Percentiles rank a stretch among this genome's conserved stretches.
Evolutionary conservation across 2,888 invertebrate species (phyloP).

Genomic region (Conistra vaccinii): DNA sequence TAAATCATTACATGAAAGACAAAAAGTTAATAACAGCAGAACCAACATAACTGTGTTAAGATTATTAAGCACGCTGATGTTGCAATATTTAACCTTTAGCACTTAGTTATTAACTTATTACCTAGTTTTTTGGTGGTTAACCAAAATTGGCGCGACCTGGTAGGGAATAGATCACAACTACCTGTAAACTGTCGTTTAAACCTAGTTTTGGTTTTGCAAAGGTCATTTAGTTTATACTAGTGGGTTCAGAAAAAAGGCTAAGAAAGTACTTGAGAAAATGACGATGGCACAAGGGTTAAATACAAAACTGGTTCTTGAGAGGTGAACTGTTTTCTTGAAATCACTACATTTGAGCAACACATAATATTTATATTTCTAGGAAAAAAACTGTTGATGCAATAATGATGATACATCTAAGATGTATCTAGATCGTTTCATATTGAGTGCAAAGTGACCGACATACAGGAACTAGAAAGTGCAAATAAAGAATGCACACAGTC

Average conservation of each 20-base stretch:
- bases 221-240: background rate
- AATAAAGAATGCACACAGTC: conserved; percentile 24
- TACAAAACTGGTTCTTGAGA: background rate
- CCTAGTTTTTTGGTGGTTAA: conserved; percentile 61
- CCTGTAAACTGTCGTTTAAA: conserved; percentile 4
- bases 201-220: conserved; percentile 16
- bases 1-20: conserved; percentile 47
- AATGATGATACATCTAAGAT: background rate
- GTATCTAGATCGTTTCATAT: conserved; percentile 7
- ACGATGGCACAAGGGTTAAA: background rate
- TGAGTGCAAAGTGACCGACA: conserved; percentile 12
- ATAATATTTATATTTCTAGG: background rate
- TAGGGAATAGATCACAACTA: conserved; percentile 17
- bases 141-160: conserved; percentile 55
- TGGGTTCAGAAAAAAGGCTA: background rate
- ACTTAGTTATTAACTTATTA: conserved; percentile 55
- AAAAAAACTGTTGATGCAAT: background rate
- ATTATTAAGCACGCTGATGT: conserved; percentile 51
- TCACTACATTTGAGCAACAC: background rate
- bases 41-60: conserved; percentile 23
- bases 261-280: background rate
- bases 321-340: background rate
- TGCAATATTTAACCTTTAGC: conserved; percentile 58
- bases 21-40: conserved; percentile 57
- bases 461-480: conserved; percentile 44